Base-by-base conservation (phyloP, 2,888 invertebrate genomes). In the Dysmachus trigonus region DNA sequence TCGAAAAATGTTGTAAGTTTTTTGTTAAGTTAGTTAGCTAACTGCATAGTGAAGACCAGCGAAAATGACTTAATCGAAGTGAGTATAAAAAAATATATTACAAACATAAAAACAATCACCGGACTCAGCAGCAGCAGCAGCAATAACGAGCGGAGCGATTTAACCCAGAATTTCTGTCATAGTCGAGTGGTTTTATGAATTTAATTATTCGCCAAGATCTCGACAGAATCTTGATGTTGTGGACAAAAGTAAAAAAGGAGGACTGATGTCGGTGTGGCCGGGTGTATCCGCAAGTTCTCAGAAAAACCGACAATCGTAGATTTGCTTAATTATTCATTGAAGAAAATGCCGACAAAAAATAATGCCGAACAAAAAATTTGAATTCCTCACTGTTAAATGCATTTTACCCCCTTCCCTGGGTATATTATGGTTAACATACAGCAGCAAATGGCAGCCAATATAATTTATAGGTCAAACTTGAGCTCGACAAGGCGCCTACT, bases 161-260 rank as follows among this genome's bases (percentile, higher is more conserved):
- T 53, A 85, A 74, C 76, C 27, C 74, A 51, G 47, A 85, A 33
- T 76, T 53, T 33, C 74, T 74, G 85, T 74, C 85, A 85, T 76
- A 85, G 51, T 85, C 76, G 51, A 76, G 35, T 53, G 85, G 22
- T 85, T 74, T 85, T 85, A 85, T 76, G 85, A 76, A 76, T 85
- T 85, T 85, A 85, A 85, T 76, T 85, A 85, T 85, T 85, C 31
- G 22, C 35, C 35, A 53, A 83, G 38, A 83, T 83, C 72, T 72
- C 71, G 82, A 35, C 71, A 82, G 71, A 82, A 82, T 38, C 22
- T 83, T 31, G 6, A 31, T 31, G 72, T 27, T 22, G 73, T 73
- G 7, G 31, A 18, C 30, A 27, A 47, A 82, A 82, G 13, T 6
- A 18, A 38, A 82, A 82, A 82, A 62, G 0, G 15, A 82, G 22